Evolutionary conservation across 2,797 vertebrate species (phyloP), one percentile per base, ranked within the genome.

Genomic region (Manis pentadactyla): DNA sequence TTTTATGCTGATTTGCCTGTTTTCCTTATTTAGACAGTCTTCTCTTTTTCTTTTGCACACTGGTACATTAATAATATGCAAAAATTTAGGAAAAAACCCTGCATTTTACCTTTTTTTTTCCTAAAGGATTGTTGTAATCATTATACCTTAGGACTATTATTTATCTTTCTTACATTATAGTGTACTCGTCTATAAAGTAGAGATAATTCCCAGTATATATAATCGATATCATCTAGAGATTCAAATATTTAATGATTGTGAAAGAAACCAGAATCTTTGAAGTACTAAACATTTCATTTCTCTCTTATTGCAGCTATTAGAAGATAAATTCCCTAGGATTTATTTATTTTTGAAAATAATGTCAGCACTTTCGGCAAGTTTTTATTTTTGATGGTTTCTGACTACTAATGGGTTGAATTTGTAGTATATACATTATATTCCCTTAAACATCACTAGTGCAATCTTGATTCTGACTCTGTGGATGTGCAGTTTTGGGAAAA

Each of bases 181-280:
- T 66, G 12, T 63, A n/a, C 5, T 64, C 8, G 53, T 51, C 29
- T 57, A 0, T 57, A 88, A 90, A 91, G 29, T 29, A 49, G 39
- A 2, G 3, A 39, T 85, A 55, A 10, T 73, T 18, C 46, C 4
- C 49, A 12, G 5, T 69, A 74, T 71, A 23, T 3, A 49, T 61
- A 49, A 31, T n/a, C 34, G 3, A 53, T 90, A 51, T 25, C 69
- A 1, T 42, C 74, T 7, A 46, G 37, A 78, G 10, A 92, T 10
- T 79, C 5, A 57, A 63, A 78, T 17, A 19, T 21, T 87, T 69
- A 23, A 39, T 59, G 19, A 51, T 63, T 79, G 1, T 91, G 73
- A 95, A 87, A 93, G 18, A 92, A 88, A 66, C 19, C 17, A 14
- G 29, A 90, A 90, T 39, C 13, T 51, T 51, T 93, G 9, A 69